These are phyloP conservation scores for Pogonomyrmex californicus DNA, from an alignment of 1,140 invertebrate species.

Conservation along the genomic window DNA sequence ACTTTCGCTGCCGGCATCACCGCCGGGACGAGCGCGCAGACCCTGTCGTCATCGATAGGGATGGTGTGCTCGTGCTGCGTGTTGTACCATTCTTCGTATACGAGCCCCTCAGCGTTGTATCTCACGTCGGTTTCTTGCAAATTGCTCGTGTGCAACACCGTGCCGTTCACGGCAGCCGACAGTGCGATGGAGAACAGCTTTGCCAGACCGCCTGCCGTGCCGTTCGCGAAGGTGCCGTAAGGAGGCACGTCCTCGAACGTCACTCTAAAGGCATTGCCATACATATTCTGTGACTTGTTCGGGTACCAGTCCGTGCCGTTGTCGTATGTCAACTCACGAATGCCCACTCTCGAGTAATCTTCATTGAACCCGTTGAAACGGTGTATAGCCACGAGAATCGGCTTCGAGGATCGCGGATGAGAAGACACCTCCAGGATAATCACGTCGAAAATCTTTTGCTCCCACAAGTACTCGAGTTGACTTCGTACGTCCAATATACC, in stretches of 20 bases:
- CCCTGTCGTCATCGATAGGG: background rate
- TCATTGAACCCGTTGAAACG: slow-evolving; percentile 10
- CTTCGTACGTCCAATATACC: background rate
- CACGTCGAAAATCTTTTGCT: background rate
- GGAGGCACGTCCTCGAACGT: background rate
- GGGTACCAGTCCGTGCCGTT: background rate
- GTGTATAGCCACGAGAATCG: slow-evolving; percentile 3
- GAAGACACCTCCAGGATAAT: slow-evolving; percentile 3
- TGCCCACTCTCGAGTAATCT: background rate
- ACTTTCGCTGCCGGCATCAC: background rate
- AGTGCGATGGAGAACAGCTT: background rate
- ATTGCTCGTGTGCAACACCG: background rate
- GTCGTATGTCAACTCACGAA: background rate
- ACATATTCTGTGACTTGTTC: background rate
- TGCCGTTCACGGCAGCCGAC: background rate
- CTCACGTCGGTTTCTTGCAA: background rate
- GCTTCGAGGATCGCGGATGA: background rate
- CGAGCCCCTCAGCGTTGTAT: slow-evolving; percentile 6
- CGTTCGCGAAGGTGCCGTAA: slow-evolving; percentile 15
- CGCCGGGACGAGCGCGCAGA: slow-evolving; percentile 24
- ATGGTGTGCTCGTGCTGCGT: slow-evolving; percentile 13
- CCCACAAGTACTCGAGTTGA: slow-evolving; percentile 21
- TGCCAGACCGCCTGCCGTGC: background rate
- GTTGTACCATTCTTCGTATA: background rate
- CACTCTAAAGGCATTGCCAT: background rate